These are phyloP conservation scores for Alca torda DNA, from an alignment of 2,797 vertebrate genomes.

Conservation along the genomic window DNA sequence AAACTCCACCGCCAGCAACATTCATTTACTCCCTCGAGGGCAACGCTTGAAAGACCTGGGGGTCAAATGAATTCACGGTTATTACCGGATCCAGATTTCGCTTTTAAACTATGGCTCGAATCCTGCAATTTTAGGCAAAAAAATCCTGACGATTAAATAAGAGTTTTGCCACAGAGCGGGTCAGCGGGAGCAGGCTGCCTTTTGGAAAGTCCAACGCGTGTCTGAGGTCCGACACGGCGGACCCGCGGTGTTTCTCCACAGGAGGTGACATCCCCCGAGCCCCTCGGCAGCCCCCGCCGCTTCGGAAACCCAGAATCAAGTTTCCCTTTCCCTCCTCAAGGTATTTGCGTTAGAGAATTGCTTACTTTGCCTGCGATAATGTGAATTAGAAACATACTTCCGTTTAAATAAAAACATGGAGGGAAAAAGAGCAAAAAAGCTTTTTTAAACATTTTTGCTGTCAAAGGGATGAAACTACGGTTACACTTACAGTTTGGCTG, in stretches of 20 bases:
- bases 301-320: neutral
- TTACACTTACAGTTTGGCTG: neutral
- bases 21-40: conserved; percentile 51
- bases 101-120: conserved; percentile 6
- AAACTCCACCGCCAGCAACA: conserved; percentile 46
- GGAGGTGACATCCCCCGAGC: neutral
- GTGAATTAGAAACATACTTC: neutral
- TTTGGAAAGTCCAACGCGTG: neutral
- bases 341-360: neutral
- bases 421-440: neutral
- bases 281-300: neutral
- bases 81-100: neutral
- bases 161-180: neutral
- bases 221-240: neutral
- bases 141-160: neutral
- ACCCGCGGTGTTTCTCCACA: fast-evolving
- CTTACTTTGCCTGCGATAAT: neutral
- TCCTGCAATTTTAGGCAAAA: conserved; percentile 45
- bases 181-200: neutral
- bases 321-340: neutral
- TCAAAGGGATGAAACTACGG: neutral
- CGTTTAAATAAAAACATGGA: neutral
- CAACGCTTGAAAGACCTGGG: conserved; percentile 1
- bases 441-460: neutral
- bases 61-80: conserved; percentile 49